phyloP scores from a whole-genome alignment of 2,888 invertebrate species.

The Halictus quadricinctus region DNA sequence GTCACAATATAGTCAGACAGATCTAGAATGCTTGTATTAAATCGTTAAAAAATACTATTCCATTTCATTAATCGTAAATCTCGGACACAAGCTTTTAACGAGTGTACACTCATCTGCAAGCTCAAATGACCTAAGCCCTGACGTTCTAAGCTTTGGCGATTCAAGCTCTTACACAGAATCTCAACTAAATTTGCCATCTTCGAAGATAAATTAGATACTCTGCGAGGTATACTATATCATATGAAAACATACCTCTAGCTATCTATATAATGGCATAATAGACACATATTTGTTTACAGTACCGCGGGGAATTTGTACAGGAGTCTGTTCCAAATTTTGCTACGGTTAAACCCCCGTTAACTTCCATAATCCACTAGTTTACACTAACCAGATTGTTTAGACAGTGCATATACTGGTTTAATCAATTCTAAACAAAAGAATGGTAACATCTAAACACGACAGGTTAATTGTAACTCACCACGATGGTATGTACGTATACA shows the following conservation, averaged over 20 bases:
- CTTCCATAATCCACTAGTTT: not conserved
- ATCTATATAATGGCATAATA: not conserved
- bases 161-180: not conserved
- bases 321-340: not conserved
- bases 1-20: no score
- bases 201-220: not conserved
- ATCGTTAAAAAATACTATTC: not conserved
- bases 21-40: not conserved
- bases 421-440: not conserved
- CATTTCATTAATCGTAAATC: not conserved
- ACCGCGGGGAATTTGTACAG: not conserved
- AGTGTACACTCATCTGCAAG: not conserved
- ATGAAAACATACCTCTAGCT: not conserved
- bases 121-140: not conserved
- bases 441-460: not conserved
- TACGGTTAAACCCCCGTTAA: not conserved
- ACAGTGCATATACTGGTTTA: not conserved
- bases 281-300: not conserved
- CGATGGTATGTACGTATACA: not conserved
- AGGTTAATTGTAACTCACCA: not conserved
- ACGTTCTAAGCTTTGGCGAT: not conserved
- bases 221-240: not conserved
- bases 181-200: not conserved
- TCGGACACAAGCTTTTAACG: not conserved
- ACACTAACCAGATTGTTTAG: not conserved